Conservation (phyloP, 2,888 invertebrate species). For the Sarcophaga subvicina region DNA sequence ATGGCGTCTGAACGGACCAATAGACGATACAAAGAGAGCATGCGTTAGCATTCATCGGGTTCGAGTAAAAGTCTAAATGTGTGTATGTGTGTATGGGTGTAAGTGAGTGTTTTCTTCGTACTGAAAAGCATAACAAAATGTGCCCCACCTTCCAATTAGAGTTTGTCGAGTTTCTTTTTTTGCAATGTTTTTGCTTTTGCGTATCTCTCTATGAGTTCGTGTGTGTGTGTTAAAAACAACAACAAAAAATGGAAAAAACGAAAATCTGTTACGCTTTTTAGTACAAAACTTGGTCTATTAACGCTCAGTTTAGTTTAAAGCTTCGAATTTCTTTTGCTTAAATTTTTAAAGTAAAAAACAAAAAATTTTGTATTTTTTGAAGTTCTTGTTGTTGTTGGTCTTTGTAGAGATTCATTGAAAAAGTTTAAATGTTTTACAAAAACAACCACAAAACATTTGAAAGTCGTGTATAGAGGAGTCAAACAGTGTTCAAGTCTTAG, state of each 20-base stretch:
- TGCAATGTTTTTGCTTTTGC: slow-evolving; percentile 23
- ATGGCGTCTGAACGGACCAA: slow-evolving; percentile 81
- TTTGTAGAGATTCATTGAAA: slow-evolving; percentile 25
- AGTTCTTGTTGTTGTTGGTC: slow-evolving; percentile 48
- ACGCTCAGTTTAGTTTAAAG: slow-evolving; percentile 62
- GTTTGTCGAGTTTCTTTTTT: slow-evolving; percentile 22
- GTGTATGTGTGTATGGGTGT: background rate
- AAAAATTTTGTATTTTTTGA: background rate
- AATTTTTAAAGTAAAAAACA: slow-evolving; percentile 7
- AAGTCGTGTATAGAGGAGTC: slow-evolving; percentile 20
- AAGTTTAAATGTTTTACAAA: background rate
- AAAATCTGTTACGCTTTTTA: slow-evolving; percentile 34
- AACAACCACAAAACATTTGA: slow-evolving; percentile 12
- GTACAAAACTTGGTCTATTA: slow-evolving; percentile 51
- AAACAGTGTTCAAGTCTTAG: slow-evolving; percentile 14
- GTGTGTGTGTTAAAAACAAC: slow-evolving; percentile 1
- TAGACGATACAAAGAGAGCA: slow-evolving; percentile 78
- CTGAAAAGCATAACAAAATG: slow-evolving; percentile 7
- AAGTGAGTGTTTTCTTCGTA: no score
- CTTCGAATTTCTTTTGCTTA: slow-evolving; percentile 13
- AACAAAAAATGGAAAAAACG: background rate
- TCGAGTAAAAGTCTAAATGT: background rate
- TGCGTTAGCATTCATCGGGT: slow-evolving; percentile 70
- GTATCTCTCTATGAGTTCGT: slow-evolving; percentile 29
- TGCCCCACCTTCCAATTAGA: slow-evolving; percentile 66